These are phyloP conservation scores for Adela reaumurella DNA, from an alignment of 2,888 invertebrate species.

Conservation along the genomic window DNA sequence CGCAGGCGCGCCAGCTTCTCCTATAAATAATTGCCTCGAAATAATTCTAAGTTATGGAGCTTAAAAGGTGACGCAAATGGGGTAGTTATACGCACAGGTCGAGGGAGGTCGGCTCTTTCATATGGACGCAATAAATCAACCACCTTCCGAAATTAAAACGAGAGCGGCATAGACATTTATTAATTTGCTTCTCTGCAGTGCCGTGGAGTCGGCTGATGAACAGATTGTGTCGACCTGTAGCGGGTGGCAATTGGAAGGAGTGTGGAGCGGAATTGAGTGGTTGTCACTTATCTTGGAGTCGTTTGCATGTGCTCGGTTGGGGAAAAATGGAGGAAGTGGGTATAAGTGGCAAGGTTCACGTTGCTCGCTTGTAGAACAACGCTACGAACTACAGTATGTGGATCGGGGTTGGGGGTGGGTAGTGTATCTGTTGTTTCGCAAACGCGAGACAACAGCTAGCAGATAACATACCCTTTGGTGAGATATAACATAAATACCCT, in stretches of 20 bases:
- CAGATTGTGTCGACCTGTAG: neutral
- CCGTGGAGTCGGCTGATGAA: neutral
- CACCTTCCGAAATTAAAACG: constrained; percentile 43
- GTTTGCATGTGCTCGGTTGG: neutral
- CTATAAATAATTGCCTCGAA: constrained; percentile 12
- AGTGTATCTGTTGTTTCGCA: no score
- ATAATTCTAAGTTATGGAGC: constrained; percentile 32
- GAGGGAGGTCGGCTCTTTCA: constrained; percentile 23
- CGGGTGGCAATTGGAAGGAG: neutral
- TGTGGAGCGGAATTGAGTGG: neutral
- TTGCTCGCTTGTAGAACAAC: neutral
- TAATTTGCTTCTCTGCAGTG: constrained; percentile 27
- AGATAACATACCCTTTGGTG: no score
- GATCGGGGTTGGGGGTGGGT: no score
- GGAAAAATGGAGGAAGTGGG: neutral
- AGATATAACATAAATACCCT: no score
- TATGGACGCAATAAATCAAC: constrained; percentile 45
- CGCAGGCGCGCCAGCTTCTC: neutral
- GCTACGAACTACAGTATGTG: no score
- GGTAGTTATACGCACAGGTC: constrained; percentile 30
- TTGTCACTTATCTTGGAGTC: neutral
- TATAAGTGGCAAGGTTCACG: neutral
- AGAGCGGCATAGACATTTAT: constrained; percentile 29
- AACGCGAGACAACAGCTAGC: no score
- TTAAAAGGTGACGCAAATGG: constrained; percentile 24